Conservation (phyloP, 2,113 vertebrate species). For the Lucifuga dentata region DNA sequence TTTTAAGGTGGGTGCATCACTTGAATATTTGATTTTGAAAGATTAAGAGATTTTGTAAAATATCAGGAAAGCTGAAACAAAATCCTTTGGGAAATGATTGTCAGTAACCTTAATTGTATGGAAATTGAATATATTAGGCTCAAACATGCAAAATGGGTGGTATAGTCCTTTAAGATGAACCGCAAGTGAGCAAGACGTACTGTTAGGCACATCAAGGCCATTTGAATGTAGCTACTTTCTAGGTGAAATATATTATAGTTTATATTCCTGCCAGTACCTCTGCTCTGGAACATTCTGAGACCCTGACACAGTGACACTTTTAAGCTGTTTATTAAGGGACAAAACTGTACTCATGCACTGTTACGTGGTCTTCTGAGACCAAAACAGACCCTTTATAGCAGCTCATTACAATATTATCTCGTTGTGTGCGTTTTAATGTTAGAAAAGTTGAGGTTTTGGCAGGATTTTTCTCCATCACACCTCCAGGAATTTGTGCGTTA, state of each 20-base stretch:
- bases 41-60: too few relatives aligned
- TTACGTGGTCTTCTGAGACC: constrained; percentile 48
- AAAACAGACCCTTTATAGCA: constrained; percentile 28
- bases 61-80: too few relatives aligned
- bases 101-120: too few relatives aligned
- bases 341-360: constrained; percentile 59
- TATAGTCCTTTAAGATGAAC: too few relatives aligned
- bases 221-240: constrained; percentile 78
- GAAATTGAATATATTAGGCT: too few relatives aligned
- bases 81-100: too few relatives aligned
- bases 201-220: constrained; percentile 73
- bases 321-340: constrained; percentile 27
- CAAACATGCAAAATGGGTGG: too few relatives aligned
- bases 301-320: constrained; percentile 17
- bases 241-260: constrained; percentile 46
- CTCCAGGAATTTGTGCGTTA: constrained; percentile 9
- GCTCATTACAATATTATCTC: constrained; percentile 32
- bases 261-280: constrained; percentile 48
- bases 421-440: constrained; percentile 19
- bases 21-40: too few relatives aligned
- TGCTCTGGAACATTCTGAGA: constrained; percentile 27
- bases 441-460: constrained; percentile 2
- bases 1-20: too few relatives aligned
- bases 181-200: constrained; percentile 46
- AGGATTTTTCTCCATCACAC: neutral